Conservation (phyloP, 1,140 invertebrate species). For the Micrasema minimum region DNA sequence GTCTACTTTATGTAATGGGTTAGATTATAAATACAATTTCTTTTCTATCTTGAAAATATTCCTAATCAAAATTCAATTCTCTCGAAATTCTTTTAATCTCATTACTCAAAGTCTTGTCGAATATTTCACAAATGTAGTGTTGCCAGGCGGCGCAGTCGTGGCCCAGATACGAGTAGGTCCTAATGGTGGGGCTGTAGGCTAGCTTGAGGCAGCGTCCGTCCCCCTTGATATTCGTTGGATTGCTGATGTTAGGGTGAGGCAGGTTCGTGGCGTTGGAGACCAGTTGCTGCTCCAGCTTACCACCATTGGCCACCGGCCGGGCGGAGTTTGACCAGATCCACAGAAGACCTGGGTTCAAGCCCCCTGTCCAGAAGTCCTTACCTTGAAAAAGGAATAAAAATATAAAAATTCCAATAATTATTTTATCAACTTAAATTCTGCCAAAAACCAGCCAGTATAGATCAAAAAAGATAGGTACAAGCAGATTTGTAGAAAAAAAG, state of each 20-base stretch:
- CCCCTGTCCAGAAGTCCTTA: conserved; percentile 82
- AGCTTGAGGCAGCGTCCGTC: conserved; percentile 54
- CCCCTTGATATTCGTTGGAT: conserved; percentile 65
- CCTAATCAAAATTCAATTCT: conserved; percentile 57
- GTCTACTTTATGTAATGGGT: too few relatives aligned
- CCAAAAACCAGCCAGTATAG: too few relatives aligned
- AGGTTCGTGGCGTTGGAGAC: conserved; percentile 54
- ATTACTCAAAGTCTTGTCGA: conserved; percentile 75
- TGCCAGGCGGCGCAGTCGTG: conserved; percentile 76
- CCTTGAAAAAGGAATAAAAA: conserved; percentile 59
- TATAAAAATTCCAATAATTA: not conserved
- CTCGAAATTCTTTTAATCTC: conserved; percentile 72
- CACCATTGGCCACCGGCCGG: conserved; percentile 70
- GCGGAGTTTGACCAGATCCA: conserved; percentile 88
- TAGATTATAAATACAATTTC: too few relatives aligned
- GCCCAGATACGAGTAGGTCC: conserved; percentile 76
- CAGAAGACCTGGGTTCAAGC: conserved; percentile 82
- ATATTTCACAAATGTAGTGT: conserved; percentile 77
- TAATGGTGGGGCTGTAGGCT: conserved; percentile 68
- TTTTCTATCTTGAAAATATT: too few relatives aligned
- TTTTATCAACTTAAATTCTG: too few relatives aligned
- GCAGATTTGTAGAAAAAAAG: too few relatives aligned
- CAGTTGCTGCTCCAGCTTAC: conserved; percentile 56
- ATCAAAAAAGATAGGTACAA: too few relatives aligned
- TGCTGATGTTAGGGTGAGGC: conserved; percentile 58